Percentiles rank a stretch among this genome's conserved stretches.
phyloP scores from a whole-genome alignment of 2,113 vertebrate species.

The Orycteropus afer region DNA sequence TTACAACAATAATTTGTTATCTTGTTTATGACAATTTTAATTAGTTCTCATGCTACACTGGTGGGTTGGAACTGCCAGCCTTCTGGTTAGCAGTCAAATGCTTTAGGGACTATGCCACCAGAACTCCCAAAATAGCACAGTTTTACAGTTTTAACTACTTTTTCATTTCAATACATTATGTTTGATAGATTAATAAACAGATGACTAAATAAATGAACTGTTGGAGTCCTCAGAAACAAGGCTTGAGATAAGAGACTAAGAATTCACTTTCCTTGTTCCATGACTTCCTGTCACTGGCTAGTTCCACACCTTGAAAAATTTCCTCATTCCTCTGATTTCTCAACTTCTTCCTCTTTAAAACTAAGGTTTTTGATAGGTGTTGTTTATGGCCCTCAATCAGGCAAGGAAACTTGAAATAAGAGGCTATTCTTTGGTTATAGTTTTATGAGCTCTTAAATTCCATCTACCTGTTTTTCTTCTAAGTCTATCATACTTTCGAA shows the following conservation, averaged over 20 bases:
- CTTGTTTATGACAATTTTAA: background rate
- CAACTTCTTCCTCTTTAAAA: slow-evolving; percentile 6
- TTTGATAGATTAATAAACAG: background rate
- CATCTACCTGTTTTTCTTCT: background rate
- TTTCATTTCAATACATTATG: background rate
- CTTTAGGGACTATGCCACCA: too few species aligned
- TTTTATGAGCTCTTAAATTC: background rate
- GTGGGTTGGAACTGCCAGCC: background rate
- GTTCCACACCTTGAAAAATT: background rate
- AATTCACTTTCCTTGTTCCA: background rate
- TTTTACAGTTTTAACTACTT: background rate
- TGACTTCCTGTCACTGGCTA: background rate
- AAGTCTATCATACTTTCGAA: background rate
- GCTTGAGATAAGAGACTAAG: background rate
- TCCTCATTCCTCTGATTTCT: background rate
- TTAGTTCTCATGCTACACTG: background rate
- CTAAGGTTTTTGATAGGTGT: background rate
- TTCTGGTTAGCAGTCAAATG: too few species aligned
- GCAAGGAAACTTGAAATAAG: background rate
- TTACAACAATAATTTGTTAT: background rate
- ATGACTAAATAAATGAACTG: background rate
- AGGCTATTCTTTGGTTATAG: background rate
- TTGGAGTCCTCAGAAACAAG: background rate
- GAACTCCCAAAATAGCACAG: background rate
- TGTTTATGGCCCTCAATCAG: background rate